phyloP scores from a whole-genome alignment of 1,140 invertebrate genomes.

The Nixonia krombeini region DNA sequence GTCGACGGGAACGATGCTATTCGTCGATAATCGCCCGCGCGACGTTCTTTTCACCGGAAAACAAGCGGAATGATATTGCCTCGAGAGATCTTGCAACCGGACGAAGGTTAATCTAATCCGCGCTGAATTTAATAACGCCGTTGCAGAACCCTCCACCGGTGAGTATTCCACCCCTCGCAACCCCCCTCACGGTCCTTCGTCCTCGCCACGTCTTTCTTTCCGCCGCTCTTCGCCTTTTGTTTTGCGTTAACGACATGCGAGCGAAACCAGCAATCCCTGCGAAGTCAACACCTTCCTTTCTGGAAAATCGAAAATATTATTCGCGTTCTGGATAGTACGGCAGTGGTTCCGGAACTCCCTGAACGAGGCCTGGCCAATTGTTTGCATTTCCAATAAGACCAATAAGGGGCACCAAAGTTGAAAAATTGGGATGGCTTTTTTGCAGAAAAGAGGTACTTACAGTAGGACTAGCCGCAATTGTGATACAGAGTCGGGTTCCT shows the following conservation, averaged over 20 bases:
- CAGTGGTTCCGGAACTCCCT: too few relatives aligned
- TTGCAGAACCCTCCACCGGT: constrained; percentile 29
- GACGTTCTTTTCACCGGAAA: constrained; percentile 40
- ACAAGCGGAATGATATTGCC: constrained; percentile 48
- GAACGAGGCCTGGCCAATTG: too few relatives aligned
- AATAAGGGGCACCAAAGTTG: too few relatives aligned
- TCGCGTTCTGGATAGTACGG: background rate
- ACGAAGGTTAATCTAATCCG: constrained; percentile 48
- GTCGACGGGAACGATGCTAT: constrained; percentile 39
- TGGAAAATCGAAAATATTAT: background rate
- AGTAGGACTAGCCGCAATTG: too few relatives aligned
- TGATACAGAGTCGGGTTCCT: too few relatives aligned
- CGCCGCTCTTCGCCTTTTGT: background rate
- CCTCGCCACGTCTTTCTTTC: background rate
- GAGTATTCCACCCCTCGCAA: too few relatives aligned
- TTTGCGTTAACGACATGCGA: too few relatives aligned
- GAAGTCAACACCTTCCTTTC: too few relatives aligned
- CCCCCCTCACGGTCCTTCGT: constrained; percentile 6
- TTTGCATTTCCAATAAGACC: too few relatives aligned
- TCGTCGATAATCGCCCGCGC: constrained; percentile 40
- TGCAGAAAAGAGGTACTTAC: too few relatives aligned
- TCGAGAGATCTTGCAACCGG: constrained; percentile 45
- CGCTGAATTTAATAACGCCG: constrained; percentile 45
- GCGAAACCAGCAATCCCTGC: too few relatives aligned
- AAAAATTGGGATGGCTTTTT: too few relatives aligned